A percentile compares a stretch with the other conserved stretches of the same genome.
phyloP scores from a whole-genome alignment of 2,797 vertebrate species.

The Gymnothorax reevesii region DNA sequence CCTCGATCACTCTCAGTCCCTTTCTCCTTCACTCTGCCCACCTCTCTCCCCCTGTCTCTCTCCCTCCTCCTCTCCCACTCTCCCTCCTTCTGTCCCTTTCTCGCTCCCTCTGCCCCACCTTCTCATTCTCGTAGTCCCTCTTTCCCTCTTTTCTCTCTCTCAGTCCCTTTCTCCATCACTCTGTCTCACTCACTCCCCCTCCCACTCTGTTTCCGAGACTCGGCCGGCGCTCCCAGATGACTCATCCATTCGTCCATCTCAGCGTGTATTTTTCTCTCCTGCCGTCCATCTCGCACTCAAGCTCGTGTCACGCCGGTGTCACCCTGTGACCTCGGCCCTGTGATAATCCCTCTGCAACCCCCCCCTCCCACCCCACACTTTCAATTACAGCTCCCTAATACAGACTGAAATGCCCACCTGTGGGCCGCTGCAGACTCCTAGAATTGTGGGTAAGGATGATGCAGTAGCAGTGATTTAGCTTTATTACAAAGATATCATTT shows the following conservation, averaged over 20 bases:
- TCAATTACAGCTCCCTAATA: not conserved
- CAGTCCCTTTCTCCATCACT: not conserved
- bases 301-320: not conserved
- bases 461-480: not conserved
- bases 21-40: no score
- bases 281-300: not conserved
- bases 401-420: not conserved
- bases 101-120: not conserved
- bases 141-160: not conserved
- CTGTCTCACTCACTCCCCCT: not conserved
- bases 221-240: conserved; percentile 19
- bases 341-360: no score
- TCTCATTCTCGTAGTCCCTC: not conserved
- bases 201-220: not conserved
- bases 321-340: not conserved
- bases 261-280: not conserved
- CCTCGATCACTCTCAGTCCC: no score
- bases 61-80: not conserved
- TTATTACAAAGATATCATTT: not conserved
- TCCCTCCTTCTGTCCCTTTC: not conserved
- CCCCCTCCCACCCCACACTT: not conserved
- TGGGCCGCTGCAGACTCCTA: not conserved
- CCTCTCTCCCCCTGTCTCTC: not conserved
- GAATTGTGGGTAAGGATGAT: not conserved
- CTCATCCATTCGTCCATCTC: not conserved